These are phyloP conservation scores for Tragelaphus scriptus DNA, from an alignment of 2,113 vertebrate species.

Conservation along the genomic window DNA sequence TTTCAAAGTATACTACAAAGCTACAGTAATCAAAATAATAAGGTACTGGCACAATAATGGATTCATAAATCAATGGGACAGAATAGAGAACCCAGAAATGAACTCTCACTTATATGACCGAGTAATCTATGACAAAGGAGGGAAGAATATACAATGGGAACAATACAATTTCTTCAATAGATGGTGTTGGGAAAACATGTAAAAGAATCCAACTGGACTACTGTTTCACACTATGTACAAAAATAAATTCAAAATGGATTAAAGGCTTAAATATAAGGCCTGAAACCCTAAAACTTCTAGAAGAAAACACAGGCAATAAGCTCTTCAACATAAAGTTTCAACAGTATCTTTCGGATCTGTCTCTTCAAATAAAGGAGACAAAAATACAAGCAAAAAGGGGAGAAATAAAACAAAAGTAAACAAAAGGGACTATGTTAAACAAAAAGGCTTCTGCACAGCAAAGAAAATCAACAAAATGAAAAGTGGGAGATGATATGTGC, in stretches of 20 bases:
- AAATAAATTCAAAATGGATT: background rate
- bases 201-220: background rate
- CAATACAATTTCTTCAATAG: background rate
- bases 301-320: background rate
- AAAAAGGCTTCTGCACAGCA: background rate
- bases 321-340: background rate
- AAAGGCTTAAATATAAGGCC: background rate
- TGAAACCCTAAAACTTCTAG: background rate
- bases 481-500: background rate
- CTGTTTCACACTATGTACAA: background rate
- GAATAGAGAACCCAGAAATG: background rate
- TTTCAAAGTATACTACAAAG: background rate
- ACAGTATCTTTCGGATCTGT: background rate
- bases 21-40: background rate
- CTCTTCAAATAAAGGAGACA: background rate
- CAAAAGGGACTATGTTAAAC: background rate
- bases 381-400: background rate
- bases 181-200: background rate
- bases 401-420: background rate
- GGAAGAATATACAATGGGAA: background rate
- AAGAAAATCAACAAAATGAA: background rate
- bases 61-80: background rate
- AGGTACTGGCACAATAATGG: background rate
- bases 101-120: background rate
- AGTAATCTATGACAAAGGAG: background rate